Evolutionary conservation across 2,113 vertebrate genomes (phyloP), one percentile per base, ranked within the genome.

Genomic region (Lontra canadensis): DNA sequence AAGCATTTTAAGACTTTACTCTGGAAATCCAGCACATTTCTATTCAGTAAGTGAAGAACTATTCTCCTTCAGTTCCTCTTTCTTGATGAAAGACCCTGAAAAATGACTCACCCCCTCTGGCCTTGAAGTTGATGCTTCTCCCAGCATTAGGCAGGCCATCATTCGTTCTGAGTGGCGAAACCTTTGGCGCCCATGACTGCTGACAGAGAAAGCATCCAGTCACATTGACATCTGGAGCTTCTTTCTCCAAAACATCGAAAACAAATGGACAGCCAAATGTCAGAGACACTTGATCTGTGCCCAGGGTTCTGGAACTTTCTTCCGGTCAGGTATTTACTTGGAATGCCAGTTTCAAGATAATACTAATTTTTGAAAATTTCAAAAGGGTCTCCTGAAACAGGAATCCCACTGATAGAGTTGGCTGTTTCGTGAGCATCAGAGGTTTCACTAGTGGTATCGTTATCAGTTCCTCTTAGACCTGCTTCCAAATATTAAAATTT

Each of bases 261-360:
- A 90, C 97, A 97, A 80, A n/a, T 4, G n/a, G 88, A 65, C 79
- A 89, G 94, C 97, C 97, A 98, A 86, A 67, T 94, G 94, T 96
- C 95, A 96, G 92, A 90, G 89, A 79, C 39, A 82, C 52, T 88
- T 8, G 10, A 88, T 89, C 94, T 57, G 83, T 91, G 92, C 89
- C 95, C 94, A 93, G 67, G 90, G 84, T 34, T 82, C 23, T 65
- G n/a, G 52, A 93, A 88, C 20, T 55, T 91, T 91, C 86, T 97
- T 93, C 83, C 94, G 78, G 57, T 88, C 79, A 95, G 89, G 84
- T 76, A 83, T 71, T 96, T 95, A 67, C n/a, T 95, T 95, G 87
- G 96, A 96, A 96, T 91, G 93, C 17, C 74, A 88, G 73, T 92
- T 93, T 94, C 47, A 85, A 93, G 92, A 89, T 44, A 59, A 89